Conservation (phyloP, 2,888 invertebrate species). For the Drosophila siamana region DNA sequence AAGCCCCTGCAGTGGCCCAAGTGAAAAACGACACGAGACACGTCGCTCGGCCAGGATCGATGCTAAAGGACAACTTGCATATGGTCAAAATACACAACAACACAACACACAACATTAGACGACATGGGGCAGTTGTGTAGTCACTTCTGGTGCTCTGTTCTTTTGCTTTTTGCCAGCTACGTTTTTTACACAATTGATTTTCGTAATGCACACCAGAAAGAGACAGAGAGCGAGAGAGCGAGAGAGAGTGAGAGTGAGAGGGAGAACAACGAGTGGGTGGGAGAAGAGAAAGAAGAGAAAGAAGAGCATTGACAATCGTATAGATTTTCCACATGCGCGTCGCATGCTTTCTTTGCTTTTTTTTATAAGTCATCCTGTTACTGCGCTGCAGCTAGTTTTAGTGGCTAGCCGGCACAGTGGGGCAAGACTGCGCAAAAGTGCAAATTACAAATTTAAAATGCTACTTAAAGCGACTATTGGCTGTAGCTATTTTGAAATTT, state of each 20-base stretch:
- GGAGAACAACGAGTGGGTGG: not conserved
- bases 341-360: not conserved
- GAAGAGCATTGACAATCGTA: constrained; percentile 47
- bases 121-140: too few relatives aligned
- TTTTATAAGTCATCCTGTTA: constrained; percentile 57
- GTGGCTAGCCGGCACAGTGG: constrained; percentile 35
- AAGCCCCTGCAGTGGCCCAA: constrained; percentile 79
- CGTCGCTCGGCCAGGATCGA: too few relatives aligned
- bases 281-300: not conserved
- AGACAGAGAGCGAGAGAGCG: not conserved
- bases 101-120: too few relatives aligned
- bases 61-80: too few relatives aligned
- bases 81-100: too few relatives aligned
- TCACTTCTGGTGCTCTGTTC: too few relatives aligned
- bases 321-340: constrained; percentile 61
- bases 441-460: too few relatives aligned
- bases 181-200: constrained; percentile 76
- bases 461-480: too few relatives aligned
- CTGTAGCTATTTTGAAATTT: too few relatives aligned
- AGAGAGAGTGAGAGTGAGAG: not conserved
- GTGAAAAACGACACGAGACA: constrained; percentile 79
- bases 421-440: not conserved
- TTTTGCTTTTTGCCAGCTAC: constrained; percentile 50
- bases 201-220: constrained; percentile 47
- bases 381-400: constrained; percentile 20